Evolutionary conservation across 2,888 invertebrate species (phyloP), one percentile per base, ranked within the genome.

Genomic region (Eupithecia subumbrata): DNA sequence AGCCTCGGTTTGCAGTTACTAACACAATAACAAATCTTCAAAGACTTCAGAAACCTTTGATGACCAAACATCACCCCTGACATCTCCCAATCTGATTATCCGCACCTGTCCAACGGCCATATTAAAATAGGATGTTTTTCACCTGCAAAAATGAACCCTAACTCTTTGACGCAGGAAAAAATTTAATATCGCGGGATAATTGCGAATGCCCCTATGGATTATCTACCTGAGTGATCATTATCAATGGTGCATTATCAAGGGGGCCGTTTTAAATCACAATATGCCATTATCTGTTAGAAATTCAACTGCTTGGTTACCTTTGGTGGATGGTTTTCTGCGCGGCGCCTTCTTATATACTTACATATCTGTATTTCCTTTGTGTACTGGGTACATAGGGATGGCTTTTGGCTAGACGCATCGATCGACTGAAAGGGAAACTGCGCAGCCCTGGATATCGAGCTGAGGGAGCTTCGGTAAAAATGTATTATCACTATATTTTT

Each of bases 231-330:
- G 82, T 82, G 92, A 83, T 86, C 84, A 79, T 80, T 82, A 83
- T 88, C 85, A 90, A 89, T 91, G 86, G 82, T 80, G 84, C 83
- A 84, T 83, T 79, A 82, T 81, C 76, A 78, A 82, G 81, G 86
- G 84, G 87, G 83, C 82, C 67, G 25, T 69, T 74, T 74, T 48
- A 71, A 70, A 67, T 37, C 70, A 64, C 73, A 69, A 71, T 75
- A 71, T 43, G 70, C 45, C 40, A 68, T 77, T 70, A 74, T 75
- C 72, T 74, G 70, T 72, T 73, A 43, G 25, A 69, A 84, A 77
- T 82, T 83, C 89, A 92, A 90, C 90, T 92, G 84, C 85, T 78
- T 91, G 92, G 90, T 84, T 92, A 91, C 92, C 89, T 94, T 88
- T 91, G 89, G 87, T 86, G 76, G 76, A 56, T 64, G 75, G 34